Evolutionary conservation across 2,113 vertebrate genomes (phyloP), one percentile per base, ranked within the genome.

Genomic region (Balaeniceps rex): DNA sequence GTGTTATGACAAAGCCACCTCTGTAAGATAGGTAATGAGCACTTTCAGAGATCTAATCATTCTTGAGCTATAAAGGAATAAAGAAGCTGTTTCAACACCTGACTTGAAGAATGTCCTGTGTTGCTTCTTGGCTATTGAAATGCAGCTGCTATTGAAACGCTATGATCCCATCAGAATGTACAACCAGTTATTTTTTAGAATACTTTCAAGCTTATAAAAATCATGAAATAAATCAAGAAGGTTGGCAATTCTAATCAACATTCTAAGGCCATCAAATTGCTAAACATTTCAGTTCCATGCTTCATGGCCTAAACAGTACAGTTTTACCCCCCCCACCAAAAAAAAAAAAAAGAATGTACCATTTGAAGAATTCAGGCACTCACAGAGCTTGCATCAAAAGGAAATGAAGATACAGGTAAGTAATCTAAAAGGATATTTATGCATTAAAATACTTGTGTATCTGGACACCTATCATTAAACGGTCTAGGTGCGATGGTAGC

Each of bases 61-160:
- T 95, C 75, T 38, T 40, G 14, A 90, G 84, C 55, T 93, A 22
- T 70, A 83, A 95, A 94, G 63, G 91, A 94, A 97, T 95, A 90
- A 96, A 95, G 85, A 85, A 88, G 70, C 83, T 69, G 51, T 94
- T 96, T 95, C 63, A 95, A 63, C 78, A 90, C 91, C 91, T 80
- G 78, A 95, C 68, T 91, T 83, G 72, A 51, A 94, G 89, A 89
- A 77, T 91, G 91, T 91, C 96, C 94, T 95, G 87, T 96, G 75
- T 88, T 84, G 64, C 42, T 83, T 77, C 55, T 87, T 77, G 81
- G 84, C 81, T 83, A 38, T 63, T 95, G 93, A 94, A 95, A 91
- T 66, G 80, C 80, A 93, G 93, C 93, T 94, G 55, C 94, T 66
- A 65, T 58, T 91, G 83, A 96, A 95, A 87, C 16, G 2, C 63